phyloP scores from a whole-genome alignment of 2,888 invertebrate species.

The Autographa gamma region DNA sequence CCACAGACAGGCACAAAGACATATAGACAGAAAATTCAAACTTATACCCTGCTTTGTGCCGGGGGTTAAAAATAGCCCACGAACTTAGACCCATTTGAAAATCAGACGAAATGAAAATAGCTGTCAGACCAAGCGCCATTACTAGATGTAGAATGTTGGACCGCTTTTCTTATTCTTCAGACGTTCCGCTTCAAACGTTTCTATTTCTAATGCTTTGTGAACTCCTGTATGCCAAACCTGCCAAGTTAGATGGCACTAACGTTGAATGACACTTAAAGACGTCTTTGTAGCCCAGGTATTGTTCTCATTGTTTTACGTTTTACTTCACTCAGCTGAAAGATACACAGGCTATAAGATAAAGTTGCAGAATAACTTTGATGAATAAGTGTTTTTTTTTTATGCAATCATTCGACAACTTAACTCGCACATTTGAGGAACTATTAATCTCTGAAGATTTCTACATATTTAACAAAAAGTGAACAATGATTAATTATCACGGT shows the following conservation, averaged over 20 bases:
- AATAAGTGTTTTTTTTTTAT: background rate
- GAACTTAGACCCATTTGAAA: too few species aligned
- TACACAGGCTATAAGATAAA: background rate
- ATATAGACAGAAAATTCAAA: too few species aligned
- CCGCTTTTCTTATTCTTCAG: background rate
- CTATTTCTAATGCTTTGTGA: background rate
- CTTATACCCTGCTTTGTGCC: too few species aligned
- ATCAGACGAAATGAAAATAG: background rate
- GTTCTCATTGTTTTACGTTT: slow-evolving; percentile 1
- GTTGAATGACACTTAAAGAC: slow-evolving; percentile 2
- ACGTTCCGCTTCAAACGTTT: background rate
- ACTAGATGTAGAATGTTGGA: background rate
- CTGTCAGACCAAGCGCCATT: background rate
- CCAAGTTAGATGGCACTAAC: slow-evolving; percentile 1
- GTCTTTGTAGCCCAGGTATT: slow-evolving; percentile 1
- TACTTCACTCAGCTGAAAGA: background rate
- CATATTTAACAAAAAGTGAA: slow-evolving; percentile 37
- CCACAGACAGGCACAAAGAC: too few species aligned
- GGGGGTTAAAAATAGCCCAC: too few species aligned
- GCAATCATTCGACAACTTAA: background rate
- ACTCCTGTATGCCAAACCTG: slow-evolving; percentile 4
- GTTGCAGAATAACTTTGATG: background rate
- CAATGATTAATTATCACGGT: slow-evolving; percentile 46
- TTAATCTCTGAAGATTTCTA: slow-evolving; percentile 15
- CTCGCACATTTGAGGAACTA: background rate